Percentiles rank a stretch among this genome's conserved stretches.
phyloP scores from a whole-genome alignment of 2,113 vertebrate species.

The Melanerpes aurifrons region DNA sequence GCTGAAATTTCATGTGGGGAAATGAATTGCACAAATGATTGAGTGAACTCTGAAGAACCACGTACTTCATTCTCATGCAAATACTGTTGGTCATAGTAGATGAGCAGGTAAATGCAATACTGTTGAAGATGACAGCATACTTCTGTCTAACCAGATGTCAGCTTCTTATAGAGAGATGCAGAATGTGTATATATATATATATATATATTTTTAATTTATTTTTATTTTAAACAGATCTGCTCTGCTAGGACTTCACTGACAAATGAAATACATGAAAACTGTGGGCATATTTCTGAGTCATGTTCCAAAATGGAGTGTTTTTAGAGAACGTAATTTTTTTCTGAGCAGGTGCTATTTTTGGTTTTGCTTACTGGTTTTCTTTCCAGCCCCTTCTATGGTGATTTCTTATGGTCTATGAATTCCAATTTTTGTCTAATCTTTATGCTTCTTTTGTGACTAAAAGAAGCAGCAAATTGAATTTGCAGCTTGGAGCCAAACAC shows the following conservation, averaged over 20 bases:
- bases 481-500: not conserved
- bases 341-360: not conserved
- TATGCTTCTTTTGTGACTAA: slow-evolving; percentile 7
- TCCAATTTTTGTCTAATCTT: slow-evolving; percentile 9
- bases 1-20: not conserved
- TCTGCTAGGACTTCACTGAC: slow-evolving; percentile 16
- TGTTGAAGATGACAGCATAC: not conserved
- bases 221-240: slow-evolving; percentile 9
- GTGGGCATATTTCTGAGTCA: not conserved
- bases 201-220: too few species aligned
- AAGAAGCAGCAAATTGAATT: not conserved
- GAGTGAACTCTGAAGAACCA: slow-evolving; percentile 19
- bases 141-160: slow-evolving; percentile 44
- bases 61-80: slow-evolving; percentile 21
- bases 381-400: not conserved
- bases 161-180: slow-evolving; percentile 10
- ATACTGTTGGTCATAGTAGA: slow-evolving; percentile 27
- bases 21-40: not conserved
- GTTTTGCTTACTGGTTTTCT: not conserved
- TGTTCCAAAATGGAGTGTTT: slow-evolving; percentile 18
- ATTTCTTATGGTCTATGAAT: not conserved
- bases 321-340: not conserved
- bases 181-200: not conserved
- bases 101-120: slow-evolving; percentile 15
- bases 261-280: not conserved